phyloP scores from a whole-genome alignment of 2,113 vertebrate species.

The Gnathonemus longibarbis region DNA sequence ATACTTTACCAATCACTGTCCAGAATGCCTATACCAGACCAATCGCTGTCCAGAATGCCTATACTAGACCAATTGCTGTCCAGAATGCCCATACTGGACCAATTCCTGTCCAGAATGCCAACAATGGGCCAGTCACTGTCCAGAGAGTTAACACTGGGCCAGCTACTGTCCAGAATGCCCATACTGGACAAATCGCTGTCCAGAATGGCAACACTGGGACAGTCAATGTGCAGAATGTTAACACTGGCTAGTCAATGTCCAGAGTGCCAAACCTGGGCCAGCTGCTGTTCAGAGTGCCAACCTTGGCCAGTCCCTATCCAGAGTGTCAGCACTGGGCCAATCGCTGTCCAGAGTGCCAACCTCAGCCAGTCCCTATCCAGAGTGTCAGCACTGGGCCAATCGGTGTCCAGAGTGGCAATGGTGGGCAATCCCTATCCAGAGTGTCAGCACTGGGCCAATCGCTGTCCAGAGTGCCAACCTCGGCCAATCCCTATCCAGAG shows the following conservation, averaged over 20 bases:
- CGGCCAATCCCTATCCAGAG: not conserved
- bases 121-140: not conserved
- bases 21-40: not conserved
- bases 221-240: no score
- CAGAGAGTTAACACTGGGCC: not conserved
- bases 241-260: no score
- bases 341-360: no score
- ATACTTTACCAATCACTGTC: not conserved
- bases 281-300: no score
- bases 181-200: no score
- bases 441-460: not conserved
- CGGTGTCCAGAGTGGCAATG: no score
- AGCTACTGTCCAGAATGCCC: not conserved
- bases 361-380: no score
- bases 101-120: not conserved
- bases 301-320: no score
- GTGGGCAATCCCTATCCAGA: not conserved
- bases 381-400: no score
- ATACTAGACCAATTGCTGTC: not conserved
- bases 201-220: no score
- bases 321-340: no score
- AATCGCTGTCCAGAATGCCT: not conserved
- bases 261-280: no score
- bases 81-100: not conserved
- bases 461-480: not conserved